Base-by-base conservation (phyloP, 2,888 invertebrate genomes). In the Sceliomorpha sp. region DNA sequence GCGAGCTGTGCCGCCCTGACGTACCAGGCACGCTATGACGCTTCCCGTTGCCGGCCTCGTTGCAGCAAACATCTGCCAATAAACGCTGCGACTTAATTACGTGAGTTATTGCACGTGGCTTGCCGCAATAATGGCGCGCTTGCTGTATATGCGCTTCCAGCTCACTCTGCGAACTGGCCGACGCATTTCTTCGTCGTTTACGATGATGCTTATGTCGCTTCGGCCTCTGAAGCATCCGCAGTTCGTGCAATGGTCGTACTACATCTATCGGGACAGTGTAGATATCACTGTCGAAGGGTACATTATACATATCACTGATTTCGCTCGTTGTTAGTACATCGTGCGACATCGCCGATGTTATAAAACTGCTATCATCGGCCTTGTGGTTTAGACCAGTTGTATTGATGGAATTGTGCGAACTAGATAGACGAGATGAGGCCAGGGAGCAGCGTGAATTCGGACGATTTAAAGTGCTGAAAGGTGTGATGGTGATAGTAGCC, bases 301-400 rank as follows among this genome's bases (percentile, higher is more conserved):
- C 96, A 89, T 95, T 96, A 86, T 96, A 96, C 91, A 96, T 93
- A 86, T 95, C 95, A 63, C 81, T 81, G 64, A 95, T 95, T 82
- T 94, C 94, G 69, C 93, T 92, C n/a, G 93, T 92, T 69, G 93
- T 91, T 27, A 96, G 89, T 1, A 95, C 94, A 82, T 96, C 96
- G 82, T 96, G 96, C 0, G 95, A 96, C 90, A 96, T 95, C 24
- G 96, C 96, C 83, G 95, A 95, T 0, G 95, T 96, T 73, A 96
- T 96, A 84, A 96, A 96, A 82, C 93, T 95, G 12, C 95, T 95
- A 85, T 96, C 96, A 81, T 95, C 95, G 0, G 91, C 93, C 88
- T 93, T 94, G 79, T 94, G 93, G 71, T 94, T 92, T 62, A 96
- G 90, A 3, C 88, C 88, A 6, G 85, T 77, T 3, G 86, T 88